Evolutionary conservation across 2,113 vertebrate species (phyloP).

Genomic region (Ochotona princeps): DNA sequence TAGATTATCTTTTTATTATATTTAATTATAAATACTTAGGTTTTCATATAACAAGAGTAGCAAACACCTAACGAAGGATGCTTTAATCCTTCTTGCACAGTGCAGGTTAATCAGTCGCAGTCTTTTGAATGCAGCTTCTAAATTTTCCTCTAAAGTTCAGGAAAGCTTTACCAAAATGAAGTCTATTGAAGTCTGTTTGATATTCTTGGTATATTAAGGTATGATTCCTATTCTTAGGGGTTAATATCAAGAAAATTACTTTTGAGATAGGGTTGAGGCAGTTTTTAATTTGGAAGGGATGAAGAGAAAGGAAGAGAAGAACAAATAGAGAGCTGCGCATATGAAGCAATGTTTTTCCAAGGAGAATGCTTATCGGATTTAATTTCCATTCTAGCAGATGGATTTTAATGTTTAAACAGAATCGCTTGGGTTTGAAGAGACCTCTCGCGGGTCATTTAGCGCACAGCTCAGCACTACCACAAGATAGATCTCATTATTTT

Average conservation of each 20-base stretch:
- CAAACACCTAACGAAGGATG: slow-evolving; percentile 19
- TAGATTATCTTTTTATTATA: slow-evolving; percentile 28
- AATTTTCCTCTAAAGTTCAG: slow-evolving; percentile 63
- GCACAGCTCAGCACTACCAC: slow-evolving; percentile 50
- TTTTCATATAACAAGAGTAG: background rate
- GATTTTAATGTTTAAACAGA: slow-evolving; percentile 74
- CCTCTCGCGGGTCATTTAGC: slow-evolving; percentile 63
- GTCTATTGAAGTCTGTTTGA: slow-evolving; percentile 56
- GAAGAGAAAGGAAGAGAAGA: slow-evolving; percentile 66
- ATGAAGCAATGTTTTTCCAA: slow-evolving; percentile 66
- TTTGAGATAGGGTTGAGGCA: slow-evolving; percentile 62
- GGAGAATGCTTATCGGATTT: slow-evolving; percentile 64
- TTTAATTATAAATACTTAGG: slow-evolving; percentile 20
- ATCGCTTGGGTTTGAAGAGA: slow-evolving; percentile 72
- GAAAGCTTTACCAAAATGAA: slow-evolving; percentile 61
- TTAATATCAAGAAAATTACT: slow-evolving; percentile 75
- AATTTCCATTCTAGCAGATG: slow-evolving; percentile 70
- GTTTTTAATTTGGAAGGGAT: slow-evolving; percentile 75
- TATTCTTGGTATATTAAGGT: slow-evolving; percentile 58
- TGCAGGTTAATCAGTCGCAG: slow-evolving; percentile 20
- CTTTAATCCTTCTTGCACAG: background rate
- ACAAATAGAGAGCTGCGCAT: slow-evolving; percentile 68
- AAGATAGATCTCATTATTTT: slow-evolving; percentile 74
- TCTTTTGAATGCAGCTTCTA: slow-evolving; percentile 28
- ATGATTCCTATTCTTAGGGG: slow-evolving; percentile 61